Evolutionary conservation across 37 sponge, comb jelly and placozoan genomes (phyloP).

Genomic region (Oopsacas minuta): DNA sequence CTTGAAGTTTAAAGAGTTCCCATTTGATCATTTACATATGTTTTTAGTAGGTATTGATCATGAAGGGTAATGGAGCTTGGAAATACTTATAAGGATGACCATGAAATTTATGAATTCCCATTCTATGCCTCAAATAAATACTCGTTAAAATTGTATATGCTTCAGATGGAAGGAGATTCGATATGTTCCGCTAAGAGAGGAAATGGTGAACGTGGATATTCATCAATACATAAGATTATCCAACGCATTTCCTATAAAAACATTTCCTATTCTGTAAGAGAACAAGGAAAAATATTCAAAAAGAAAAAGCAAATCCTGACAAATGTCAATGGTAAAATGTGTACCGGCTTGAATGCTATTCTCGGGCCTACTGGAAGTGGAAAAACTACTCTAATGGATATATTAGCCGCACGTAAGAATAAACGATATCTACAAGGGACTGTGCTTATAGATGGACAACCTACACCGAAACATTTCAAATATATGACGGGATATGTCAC

Average conservation of each 20-base stretch:
- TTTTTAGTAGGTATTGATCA: too few species aligned
- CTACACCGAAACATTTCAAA: not conserved
- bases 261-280: not conserved
- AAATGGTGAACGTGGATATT: too few species aligned
- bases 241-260: not conserved
- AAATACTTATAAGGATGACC: too few species aligned
- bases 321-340: not conserved
- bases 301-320: not conserved
- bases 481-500: slow-evolving; percentile 3
- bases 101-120: too few species aligned
- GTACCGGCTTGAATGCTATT: not conserved
- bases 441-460: not conserved
- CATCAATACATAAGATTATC: not conserved
- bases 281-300: not conserved
- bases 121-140: too few species aligned
- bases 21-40: too few species aligned
- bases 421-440: not conserved
- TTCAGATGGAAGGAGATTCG: too few species aligned
- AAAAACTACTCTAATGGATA: not conserved
- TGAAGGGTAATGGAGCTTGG: too few species aligned
- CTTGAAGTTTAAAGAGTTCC: too few species aligned
- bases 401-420: not conserved
- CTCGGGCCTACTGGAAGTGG: slow-evolving; percentile 1
- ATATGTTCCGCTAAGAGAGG: too few species aligned
- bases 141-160: too few species aligned